These are phyloP conservation scores for Sylvietta virens DNA, from an alignment of 2,113 vertebrate genomes.

Conservation along the genomic window DNA sequence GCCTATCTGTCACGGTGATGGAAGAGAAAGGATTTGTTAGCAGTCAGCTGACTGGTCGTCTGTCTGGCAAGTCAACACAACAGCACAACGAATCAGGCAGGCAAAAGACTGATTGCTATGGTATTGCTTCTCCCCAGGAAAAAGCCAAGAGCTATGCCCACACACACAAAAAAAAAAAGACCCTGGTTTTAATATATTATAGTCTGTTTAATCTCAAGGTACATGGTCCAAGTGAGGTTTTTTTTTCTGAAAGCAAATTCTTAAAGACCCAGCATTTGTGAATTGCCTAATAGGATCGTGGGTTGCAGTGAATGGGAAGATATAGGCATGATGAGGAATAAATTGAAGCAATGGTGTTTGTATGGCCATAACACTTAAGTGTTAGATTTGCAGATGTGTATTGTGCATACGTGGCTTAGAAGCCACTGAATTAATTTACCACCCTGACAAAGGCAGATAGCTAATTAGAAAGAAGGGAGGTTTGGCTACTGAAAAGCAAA, in stretches of 20 bases:
- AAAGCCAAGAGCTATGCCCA: neutral
- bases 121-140: neutral
- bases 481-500: neutral
- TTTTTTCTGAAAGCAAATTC: neutral
- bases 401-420: neutral
- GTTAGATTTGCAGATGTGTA: neutral
- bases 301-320: neutral
- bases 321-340: neutral
- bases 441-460: neutral
- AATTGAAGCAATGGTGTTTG: neutral
- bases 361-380: neutral
- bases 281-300: neutral
- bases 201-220: neutral
- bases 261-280: neutral
- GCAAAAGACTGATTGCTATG: neutral
- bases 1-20: neutral
- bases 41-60: neutral
- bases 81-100: neutral
- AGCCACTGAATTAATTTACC: neutral
- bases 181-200: neutral
- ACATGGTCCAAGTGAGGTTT: fast-evolving
- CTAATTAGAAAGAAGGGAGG: neutral
- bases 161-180: neutral
- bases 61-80: neutral
- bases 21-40: constrained; percentile 26